Evolutionary conservation across 2,888 invertebrate genomes (phyloP).

Genomic region (Perithous albicinctus): DNA sequence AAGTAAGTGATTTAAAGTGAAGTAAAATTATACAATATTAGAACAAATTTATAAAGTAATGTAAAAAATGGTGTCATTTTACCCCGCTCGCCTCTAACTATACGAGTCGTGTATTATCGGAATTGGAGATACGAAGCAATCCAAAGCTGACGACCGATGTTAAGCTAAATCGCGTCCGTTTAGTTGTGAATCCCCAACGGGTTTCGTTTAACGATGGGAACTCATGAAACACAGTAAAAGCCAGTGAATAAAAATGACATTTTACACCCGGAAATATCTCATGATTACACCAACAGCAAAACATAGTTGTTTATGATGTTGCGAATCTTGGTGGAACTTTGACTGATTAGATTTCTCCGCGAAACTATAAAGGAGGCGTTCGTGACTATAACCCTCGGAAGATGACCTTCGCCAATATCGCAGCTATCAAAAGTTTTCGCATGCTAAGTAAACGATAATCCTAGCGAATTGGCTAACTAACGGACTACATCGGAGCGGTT

Average conservation of each 20-base stretch:
- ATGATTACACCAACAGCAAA: not conserved
- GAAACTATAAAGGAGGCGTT: slow-evolving; percentile 17
- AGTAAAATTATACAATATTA: not conserved
- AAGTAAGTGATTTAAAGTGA: not conserved
- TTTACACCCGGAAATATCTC: not conserved
- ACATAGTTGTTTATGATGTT: not conserved
- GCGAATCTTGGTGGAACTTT: not conserved
- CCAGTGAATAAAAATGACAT: not conserved
- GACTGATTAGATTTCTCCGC: slow-evolving; percentile 13
- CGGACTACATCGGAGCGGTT: slow-evolving; percentile 10
- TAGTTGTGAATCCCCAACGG: not conserved
- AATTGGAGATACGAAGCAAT: slow-evolving; percentile 35
- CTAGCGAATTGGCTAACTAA: slow-evolving; percentile 25
- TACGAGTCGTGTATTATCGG: not conserved
- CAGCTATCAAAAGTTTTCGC: slow-evolving; percentile 36
- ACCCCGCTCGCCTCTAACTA: not conserved
- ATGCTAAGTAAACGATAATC: slow-evolving; percentile 28
- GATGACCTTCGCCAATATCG: slow-evolving; percentile 23
- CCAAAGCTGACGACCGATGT: slow-evolving; percentile 25
- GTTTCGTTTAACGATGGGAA: not conserved
- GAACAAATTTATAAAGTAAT: not conserved
- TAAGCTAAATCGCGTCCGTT: slow-evolving; percentile 12
- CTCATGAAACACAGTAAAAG: not conserved
- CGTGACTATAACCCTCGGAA: slow-evolving; percentile 25
- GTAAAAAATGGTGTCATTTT: not conserved